Evolutionary conservation across 1,140 invertebrate genomes (phyloP).

Genomic region (Euglossa dilemma): DNA sequence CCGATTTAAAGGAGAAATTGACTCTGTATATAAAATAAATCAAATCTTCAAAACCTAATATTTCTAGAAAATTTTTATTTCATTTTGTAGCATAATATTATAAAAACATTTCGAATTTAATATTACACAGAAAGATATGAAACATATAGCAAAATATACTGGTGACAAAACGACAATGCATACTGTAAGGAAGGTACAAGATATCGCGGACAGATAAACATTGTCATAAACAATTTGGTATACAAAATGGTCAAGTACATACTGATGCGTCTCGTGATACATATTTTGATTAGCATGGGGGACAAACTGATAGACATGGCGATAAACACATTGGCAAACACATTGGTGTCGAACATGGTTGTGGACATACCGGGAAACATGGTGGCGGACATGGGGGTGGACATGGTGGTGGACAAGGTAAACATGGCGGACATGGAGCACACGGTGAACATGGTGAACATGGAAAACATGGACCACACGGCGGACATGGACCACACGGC

Average conservation of each 20-base stretch:
- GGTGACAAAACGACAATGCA: neutral
- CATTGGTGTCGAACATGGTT: neutral
- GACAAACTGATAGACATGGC: neutral
- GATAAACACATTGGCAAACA: neutral
- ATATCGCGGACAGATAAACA: neutral
- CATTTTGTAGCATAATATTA: neutral
- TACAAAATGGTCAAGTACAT: neutral
- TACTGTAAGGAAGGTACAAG: neutral
- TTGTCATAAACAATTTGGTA: neutral
- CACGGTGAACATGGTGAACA: neutral
- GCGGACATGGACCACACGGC: slow-evolving; percentile 14
- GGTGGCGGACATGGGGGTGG: slow-evolving; percentile 4
- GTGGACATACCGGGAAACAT: slow-evolving; percentile 8
- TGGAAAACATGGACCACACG: neutral
- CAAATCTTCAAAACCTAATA: slow-evolving; percentile 8
- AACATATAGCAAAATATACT: slow-evolving; percentile 9
- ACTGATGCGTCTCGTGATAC: neutral
- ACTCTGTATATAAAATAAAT: neutral
- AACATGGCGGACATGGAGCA: neutral
- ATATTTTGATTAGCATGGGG: neutral
- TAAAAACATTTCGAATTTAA: neutral
- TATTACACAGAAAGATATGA: neutral
- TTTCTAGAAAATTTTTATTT: neutral
- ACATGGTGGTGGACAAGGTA: slow-evolving; percentile 7
- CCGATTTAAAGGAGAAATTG: neutral